A percentile compares a stretch with the other conserved stretches of the same genome.
These are phyloP conservation scores for Propsilocerus akamusi DNA, from an alignment of 1,140 invertebrate species.

Conservation along the genomic window DNA sequence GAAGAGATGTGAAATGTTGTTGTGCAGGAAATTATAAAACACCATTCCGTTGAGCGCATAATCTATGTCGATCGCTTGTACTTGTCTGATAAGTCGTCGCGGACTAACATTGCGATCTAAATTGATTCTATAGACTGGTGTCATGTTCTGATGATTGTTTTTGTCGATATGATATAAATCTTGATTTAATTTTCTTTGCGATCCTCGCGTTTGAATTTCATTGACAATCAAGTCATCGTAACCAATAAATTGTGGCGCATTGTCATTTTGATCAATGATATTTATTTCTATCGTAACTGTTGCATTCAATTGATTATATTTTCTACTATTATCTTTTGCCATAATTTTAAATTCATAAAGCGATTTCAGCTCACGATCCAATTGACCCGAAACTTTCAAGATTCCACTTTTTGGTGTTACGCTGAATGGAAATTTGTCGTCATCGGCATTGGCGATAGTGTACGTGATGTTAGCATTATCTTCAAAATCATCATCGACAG, in stretches of 20 bases:
- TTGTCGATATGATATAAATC: constrained; percentile 13
- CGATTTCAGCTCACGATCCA: constrained; percentile 58
- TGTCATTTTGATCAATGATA: constrained; percentile 64
- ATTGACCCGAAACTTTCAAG: constrained; percentile 48
- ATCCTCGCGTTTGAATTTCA: constrained; percentile 5
- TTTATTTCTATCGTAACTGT: constrained; percentile 60
- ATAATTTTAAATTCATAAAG: constrained; percentile 53
- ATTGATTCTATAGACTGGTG: constrained; percentile 48
- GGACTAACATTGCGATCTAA: constrained; percentile 45
- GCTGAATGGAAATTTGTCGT: constrained; percentile 46
- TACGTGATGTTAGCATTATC: constrained; percentile 59
- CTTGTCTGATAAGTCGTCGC: constrained; percentile 44
- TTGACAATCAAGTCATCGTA: constrained; percentile 35
- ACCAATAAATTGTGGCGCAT: constrained; percentile 48
- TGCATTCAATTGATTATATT: constrained; percentile 37
- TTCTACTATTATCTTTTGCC: constrained; percentile 50
- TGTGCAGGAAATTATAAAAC: constrained; percentile 44
- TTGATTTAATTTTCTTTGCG: constrained; percentile 4
- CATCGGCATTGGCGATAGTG: constrained; percentile 31
- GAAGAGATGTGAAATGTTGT: constrained; percentile 44
- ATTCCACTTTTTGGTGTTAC: constrained; percentile 54
- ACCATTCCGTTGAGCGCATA: constrained; percentile 63
- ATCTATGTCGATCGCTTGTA: constrained; percentile 72
- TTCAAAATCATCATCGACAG: constrained; percentile 55
- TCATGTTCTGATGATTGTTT: constrained; percentile 12